These are phyloP conservation scores for Peromyscus nudipes DNA, from an alignment of 2,797 vertebrate genomes.

Conservation along the genomic window DNA sequence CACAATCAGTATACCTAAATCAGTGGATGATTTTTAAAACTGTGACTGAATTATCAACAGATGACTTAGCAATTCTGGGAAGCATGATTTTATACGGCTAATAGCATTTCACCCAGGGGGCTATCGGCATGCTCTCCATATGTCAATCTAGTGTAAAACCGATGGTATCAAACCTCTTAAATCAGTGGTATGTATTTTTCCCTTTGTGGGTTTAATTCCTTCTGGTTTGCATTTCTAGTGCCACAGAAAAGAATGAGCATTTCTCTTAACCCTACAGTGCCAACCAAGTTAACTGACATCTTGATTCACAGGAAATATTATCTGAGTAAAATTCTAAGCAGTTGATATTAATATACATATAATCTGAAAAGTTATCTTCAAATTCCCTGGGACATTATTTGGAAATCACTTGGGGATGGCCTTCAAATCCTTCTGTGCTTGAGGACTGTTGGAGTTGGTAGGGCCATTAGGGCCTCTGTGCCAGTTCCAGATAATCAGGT, in stretches of 20 bases:
- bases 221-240: background rate
- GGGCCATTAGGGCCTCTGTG: background rate
- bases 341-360: background rate
- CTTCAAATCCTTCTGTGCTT: background rate
- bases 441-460: background rate
- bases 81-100: background rate
- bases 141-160: background rate
- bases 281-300: background rate
- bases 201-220: background rate
- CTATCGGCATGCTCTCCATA: background rate
- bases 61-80: conserved; percentile 1
- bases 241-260: background rate
- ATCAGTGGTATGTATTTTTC: background rate
- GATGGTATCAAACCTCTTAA: background rate
- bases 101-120: background rate
- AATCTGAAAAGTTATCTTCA: background rate
- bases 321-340: background rate
- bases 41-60: background rate
- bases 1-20: background rate
- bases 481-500: background rate
- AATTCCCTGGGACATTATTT: background rate
- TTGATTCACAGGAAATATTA: background rate
- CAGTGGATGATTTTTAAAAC: conserved; percentile 30
- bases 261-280: background rate
- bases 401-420: background rate